Evolutionary conservation across 2,888 invertebrate genomes (phyloP), one percentile per base, ranked within the genome.

Genomic region (Chaitophorus viminalis): DNA sequence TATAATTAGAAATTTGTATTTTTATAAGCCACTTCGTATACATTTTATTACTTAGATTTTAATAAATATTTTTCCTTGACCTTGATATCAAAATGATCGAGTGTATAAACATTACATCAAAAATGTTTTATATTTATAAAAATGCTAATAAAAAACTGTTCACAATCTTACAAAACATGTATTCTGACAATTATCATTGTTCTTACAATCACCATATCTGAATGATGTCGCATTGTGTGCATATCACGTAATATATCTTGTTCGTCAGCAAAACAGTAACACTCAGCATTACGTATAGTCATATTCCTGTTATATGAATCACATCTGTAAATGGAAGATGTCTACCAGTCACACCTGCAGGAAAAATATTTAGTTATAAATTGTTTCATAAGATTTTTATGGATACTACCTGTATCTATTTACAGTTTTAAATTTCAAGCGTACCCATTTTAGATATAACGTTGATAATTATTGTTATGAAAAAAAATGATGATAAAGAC

Each of bases 261-360:
- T 86, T 79, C 70, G 78, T 86, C 86, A 78, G 86, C 72, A 86
- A 86, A 86, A 86, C 72, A 36, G 86, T 86, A 79, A 79, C 85
- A 86, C 85, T 78, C 54, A 76, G 25, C 52, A 85, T 68, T 84
- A 46, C 54, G 52, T 86, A 70, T 36, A 70, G 72, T 79, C 36
- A 46, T 86, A 86, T 72, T 72, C 78, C 29, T 86, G 29, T n/a
- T 86, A 79, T 29, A 79, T 52, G 70, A 79, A 79, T 79, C 76
- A 85, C 65, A 39, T 84, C 70, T 78, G 54, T 72, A 79, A 78
- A 86, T 79, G 72, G 29, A 77, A 77, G 36, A 86, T 52, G 46
- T 31, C n/a, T 82, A 82, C 52, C 72, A 85, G 68, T 70, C 85
- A 78, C 85, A 77, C 77, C 68, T 68, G 84, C 52, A 54, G 85